Evolutionary conservation across 2,888 invertebrate genomes (phyloP).

Genomic region (Oscheius sp.): DNA sequence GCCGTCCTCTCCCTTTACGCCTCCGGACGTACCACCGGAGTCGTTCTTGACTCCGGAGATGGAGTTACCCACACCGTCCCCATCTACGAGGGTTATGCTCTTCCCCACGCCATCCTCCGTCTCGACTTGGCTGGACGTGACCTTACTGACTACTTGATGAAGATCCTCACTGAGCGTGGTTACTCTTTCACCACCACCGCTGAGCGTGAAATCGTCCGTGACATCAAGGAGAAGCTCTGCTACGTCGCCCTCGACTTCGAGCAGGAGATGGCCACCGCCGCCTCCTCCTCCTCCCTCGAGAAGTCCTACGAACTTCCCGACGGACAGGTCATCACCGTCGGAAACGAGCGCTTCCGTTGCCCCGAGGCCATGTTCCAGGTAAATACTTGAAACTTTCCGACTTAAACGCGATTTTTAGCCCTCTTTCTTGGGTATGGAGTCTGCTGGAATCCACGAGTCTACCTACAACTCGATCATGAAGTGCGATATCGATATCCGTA

Average conservation of each 20-base stretch:
- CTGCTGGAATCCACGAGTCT: conserved; percentile 67
- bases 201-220: conserved; percentile 87
- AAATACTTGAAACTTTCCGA: neutral
- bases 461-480: conserved; percentile 90
- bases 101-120: conserved; percentile 74
- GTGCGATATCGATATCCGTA: conserved; percentile 85
- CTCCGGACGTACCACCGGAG: conserved; percentile 74
- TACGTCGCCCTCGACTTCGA: conserved; percentile 99
- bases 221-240: conserved; percentile 92
- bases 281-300: conserved; percentile 87
- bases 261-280: conserved; percentile 91
- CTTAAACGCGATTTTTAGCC: conserved; percentile 55
- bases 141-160: conserved; percentile 76
- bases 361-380: conserved; percentile 86
- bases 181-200: conserved; percentile 71
- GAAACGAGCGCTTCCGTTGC: conserved; percentile 83
- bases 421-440: conserved; percentile 78
- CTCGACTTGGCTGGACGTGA: conserved; percentile 74
- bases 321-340: conserved; percentile 78
- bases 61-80: conserved; percentile 82
- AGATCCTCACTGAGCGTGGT: conserved; percentile 74
- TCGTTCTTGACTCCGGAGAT: conserved; percentile 87
- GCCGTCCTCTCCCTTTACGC: conserved; percentile 91
- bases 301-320: conserved; percentile 89
- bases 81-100: conserved; percentile 82